Conservation (phyloP, 2,888 invertebrate species). For the Aphidius colemani region DNA sequence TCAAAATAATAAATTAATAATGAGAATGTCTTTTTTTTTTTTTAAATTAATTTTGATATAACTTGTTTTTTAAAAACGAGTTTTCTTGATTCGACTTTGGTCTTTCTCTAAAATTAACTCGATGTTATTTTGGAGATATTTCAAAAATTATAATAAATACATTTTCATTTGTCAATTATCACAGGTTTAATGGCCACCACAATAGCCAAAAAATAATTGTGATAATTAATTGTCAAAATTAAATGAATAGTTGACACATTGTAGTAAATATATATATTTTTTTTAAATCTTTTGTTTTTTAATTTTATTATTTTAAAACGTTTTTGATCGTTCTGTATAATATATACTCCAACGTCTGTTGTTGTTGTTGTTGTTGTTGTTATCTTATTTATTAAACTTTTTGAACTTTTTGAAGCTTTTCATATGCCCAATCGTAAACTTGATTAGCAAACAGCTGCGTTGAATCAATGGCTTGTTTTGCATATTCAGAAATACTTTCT, state of each 20-base stretch:
- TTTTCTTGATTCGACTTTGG: too few species aligned
- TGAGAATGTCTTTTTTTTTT: too few species aligned
- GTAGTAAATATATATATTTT: conserved; percentile 26
- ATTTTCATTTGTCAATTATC: conserved; percentile 47
- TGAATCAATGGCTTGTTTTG: conserved; percentile 69
- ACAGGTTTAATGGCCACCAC: conserved; percentile 54
- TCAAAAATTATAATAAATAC: conserved; percentile 37
- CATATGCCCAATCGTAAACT: conserved; percentile 76
- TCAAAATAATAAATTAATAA: too few species aligned
- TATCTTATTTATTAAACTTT: conserved; percentile 48
- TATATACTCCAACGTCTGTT: conserved; percentile 32
- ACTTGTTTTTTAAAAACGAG: too few species aligned
- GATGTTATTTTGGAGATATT: conserved; percentile 14
- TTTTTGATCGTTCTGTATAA: conserved; percentile 21
- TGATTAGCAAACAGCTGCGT: conserved; percentile 71
- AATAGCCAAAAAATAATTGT: conserved; percentile 39
- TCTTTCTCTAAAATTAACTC: too few species aligned
- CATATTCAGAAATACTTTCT: conserved; percentile 74
- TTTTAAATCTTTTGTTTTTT: conserved; percentile 13
- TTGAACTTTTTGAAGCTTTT: conserved; percentile 77
- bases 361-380: conserved; percentile 29
- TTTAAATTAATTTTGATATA: too few species aligned
- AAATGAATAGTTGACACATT: conserved; percentile 51
- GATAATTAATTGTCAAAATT: conserved; percentile 39
- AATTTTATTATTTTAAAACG: not conserved